A percentile compares a stretch with the other conserved stretches of the same genome.
Evolutionary conservation across 2,797 vertebrate genomes (phyloP).

Genomic region (Ptychadena robeensis): DNA sequence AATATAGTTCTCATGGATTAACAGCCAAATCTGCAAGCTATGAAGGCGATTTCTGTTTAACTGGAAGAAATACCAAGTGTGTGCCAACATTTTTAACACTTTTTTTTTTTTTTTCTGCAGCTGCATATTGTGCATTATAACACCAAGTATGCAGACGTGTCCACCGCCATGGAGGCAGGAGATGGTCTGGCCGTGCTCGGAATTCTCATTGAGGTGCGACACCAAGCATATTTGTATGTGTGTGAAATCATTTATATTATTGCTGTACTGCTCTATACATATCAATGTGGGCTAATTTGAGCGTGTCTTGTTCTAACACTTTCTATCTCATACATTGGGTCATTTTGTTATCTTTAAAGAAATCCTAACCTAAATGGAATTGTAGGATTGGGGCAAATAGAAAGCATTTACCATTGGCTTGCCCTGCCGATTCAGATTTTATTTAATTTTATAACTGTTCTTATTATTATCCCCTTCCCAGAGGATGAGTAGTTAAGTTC

Average conservation of each 20-base stretch:
- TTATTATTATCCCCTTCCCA: no score
- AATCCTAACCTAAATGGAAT: background rate
- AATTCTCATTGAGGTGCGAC: constrained; percentile 90
- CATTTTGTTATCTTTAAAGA: no score
- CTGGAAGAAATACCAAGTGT: background rate
- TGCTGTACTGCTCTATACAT: background rate
- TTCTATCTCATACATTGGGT: no score
- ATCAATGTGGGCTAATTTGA: background rate
- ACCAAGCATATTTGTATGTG: background rate
- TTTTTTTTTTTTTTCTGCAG: no score
- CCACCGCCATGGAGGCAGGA: constrained; percentile 82
- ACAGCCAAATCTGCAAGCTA: no score
- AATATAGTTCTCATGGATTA: background rate
- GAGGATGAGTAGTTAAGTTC: no score
- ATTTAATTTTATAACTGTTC: no score
- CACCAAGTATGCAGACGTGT: constrained; percentile 83
- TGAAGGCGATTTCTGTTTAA: background rate
- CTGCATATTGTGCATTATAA: constrained; percentile 96
- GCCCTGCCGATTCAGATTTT: background rate
- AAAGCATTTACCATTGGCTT: background rate
- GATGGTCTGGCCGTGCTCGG: constrained; percentile 92
- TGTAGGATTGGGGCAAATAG: background rate
- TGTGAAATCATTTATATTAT: background rate
- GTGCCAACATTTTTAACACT: background rate
- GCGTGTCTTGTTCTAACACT: background rate